Base-by-base conservation (phyloP, 2,797 vertebrate genomes). In the Sebastes minor region DNA sequence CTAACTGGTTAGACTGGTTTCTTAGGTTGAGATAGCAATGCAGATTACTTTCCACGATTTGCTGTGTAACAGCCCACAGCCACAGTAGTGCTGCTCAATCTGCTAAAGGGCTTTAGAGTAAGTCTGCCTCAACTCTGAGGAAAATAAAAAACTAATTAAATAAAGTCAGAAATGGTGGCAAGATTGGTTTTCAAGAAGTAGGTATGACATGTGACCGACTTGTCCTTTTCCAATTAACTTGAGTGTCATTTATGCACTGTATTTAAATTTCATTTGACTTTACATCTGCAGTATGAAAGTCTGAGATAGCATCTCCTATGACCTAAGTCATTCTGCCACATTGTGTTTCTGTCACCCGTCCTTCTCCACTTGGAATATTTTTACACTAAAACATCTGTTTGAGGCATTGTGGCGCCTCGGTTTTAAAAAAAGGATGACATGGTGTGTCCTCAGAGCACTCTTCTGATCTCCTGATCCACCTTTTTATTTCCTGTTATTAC, bases 401-500 rank as follows among this genome's bases (percentile, higher is more conserved):
- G 3, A 1, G 13, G 13, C 5, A 63, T 52, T 0, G 1, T 18
- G 2, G 1, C 67, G 46, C 27, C 35, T 74, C 2, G 0, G 14
- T 35, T 27, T 74, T 8, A 32, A 57, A 71, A 67, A 11, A 7
- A 65, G 35, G 72, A 76, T 59, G 49, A 56, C 59, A 56, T 12
- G 5, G 2, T 57, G 71, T 71, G 78, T 62, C 28, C 20, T 32
- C 72, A 63, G 56, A 74, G 12, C 16, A 52, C 60, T 66, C 60
- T 66, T 77, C 65, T 80, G 75, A 79, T 81, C 71, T 82, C 49
- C 74, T 82, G 78, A 87, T 78, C 65, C 82, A 70, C 65, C 77
- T 81, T 83, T 86, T 80, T 81, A 71, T 69, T 72, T 86, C 56
- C 62, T 65, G 38, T 65, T 75, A 62, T 68, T 56, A 3, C 69